These are phyloP conservation scores for Adrianichthys oophorus DNA, from an alignment of 2,797 vertebrate species.

Conservation along the genomic window DNA sequence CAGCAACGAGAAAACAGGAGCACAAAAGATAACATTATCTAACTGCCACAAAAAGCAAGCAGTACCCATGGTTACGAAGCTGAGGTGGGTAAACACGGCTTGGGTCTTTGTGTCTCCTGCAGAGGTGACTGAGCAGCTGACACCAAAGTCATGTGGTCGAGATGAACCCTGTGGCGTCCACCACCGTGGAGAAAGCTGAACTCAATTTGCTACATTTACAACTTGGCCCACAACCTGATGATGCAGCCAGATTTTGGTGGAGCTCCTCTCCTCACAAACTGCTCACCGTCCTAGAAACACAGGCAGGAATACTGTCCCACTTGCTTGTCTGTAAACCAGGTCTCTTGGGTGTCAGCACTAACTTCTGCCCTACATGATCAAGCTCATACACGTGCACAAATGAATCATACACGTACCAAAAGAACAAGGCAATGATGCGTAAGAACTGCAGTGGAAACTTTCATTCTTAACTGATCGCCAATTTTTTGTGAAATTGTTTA, in stretches of 20 bases:
- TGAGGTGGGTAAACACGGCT: conserved; percentile 23
- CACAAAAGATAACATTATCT: conserved; percentile 43
- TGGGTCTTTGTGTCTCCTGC: conserved; percentile 22
- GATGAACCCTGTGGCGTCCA: conserved; percentile 7
- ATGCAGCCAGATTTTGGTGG: conserved; percentile 23
- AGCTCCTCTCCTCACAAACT: conserved; percentile 19
- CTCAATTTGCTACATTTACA: conserved; percentile 22
- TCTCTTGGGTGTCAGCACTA: conserved; percentile 40
- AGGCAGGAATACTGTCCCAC: conserved; percentile 42
- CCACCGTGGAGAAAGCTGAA: conserved; percentile 10
- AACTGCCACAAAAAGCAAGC: conserved; percentile 18
- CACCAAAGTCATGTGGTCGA: conserved; percentile 35
- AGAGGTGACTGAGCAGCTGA: conserved; percentile 30
- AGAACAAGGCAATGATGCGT: conserved; percentile 9
- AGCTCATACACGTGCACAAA: conserved; percentile 7
- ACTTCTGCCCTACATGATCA: conserved; percentile 41
- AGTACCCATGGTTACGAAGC: conserved; percentile 7
- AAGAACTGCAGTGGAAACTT: not conserved
- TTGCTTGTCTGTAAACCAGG: conserved; percentile 44
- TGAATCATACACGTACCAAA: conserved; percentile 1
- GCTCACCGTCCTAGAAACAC: conserved; percentile 54
- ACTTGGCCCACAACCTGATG: conserved; percentile 50
- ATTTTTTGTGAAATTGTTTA: too few relatives aligned
- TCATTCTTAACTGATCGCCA: not conserved
- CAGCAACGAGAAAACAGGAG: conserved; percentile 11